Percentiles rank a stretch among this genome's conserved stretches.
Conservation (phyloP, 2,888 invertebrate genomes). For the Polyommatus icarus region DNA sequence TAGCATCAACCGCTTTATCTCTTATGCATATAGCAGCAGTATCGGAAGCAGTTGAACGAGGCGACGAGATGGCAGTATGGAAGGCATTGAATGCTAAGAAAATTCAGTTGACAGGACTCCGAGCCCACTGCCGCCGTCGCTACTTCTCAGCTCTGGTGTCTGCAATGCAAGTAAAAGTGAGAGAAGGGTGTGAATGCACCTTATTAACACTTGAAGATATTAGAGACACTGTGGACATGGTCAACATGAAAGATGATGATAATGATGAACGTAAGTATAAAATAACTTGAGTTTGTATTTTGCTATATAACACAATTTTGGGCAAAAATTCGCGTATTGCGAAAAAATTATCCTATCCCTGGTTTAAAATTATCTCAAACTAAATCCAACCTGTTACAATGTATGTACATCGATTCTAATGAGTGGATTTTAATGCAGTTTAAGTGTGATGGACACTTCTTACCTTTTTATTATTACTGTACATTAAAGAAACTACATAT, state of each 20-base stretch:
- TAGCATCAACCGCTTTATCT: slow-evolving; percentile 80
- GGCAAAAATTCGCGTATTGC: no score
- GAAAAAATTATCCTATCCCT: background rate
- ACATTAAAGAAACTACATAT: no score
- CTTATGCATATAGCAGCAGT: slow-evolving; percentile 82
- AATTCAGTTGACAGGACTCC: slow-evolving; percentile 74
- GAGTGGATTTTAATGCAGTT: no score
- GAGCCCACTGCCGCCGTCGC: slow-evolving; percentile 77
- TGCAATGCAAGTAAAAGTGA: slow-evolving; percentile 73
- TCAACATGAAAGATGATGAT: slow-evolving; percentile 83
- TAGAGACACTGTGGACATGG: slow-evolving; percentile 83
- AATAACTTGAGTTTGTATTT: background rate
- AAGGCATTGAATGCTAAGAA: slow-evolving; percentile 71
- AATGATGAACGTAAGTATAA: slow-evolving; percentile 76
- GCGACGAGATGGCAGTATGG: slow-evolving; percentile 80
- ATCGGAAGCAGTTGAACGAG: slow-evolving; percentile 82
- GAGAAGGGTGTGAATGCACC: slow-evolving; percentile 72
- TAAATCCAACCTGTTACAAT: no score
- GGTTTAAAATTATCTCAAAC: background rate
- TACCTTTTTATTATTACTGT: no score
- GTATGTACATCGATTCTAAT: no score
- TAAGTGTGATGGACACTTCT: no score
- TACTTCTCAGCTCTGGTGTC: slow-evolving; percentile 73
- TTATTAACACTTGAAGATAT: slow-evolving; percentile 84
- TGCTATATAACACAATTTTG: no score